A percentile compares a stretch with the other conserved stretches of the same genome.
These are phyloP conservation scores for Chrysina gloriosa DNA, from an alignment of 2,888 invertebrate genomes.

Conservation along the genomic window DNA sequence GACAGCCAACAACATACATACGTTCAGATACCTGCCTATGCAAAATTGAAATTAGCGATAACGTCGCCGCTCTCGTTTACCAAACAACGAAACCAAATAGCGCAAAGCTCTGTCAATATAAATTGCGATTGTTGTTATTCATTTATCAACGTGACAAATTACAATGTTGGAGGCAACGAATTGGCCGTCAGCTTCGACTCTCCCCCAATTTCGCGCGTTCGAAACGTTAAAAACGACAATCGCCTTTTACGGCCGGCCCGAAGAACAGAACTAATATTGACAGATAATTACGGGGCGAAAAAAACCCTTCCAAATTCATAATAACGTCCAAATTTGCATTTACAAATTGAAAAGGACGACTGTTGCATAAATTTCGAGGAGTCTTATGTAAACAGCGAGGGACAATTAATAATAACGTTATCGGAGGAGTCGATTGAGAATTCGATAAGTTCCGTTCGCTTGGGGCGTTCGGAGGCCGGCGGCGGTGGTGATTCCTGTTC, in stretches of 20 bases:
- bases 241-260: not conserved
- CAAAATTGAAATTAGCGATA: slow-evolving; percentile 12
- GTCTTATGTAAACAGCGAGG: not conserved
- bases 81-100: slow-evolving; percentile 1
- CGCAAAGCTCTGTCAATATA: slow-evolving; percentile 7
- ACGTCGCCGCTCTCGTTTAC: not conserved
- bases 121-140: slow-evolving; percentile 14
- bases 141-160: slow-evolving; percentile 10
- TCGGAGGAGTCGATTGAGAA: too few relatives aligned
- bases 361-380: not conserved
- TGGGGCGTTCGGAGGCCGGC: too few relatives aligned
- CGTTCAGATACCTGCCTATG: not conserved
- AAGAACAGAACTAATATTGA: not conserved
- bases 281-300: not conserved
- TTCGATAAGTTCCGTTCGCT: too few relatives aligned
- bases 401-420: not conserved
- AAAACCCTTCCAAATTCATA: not conserved
- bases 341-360: slow-evolving; percentile 12
- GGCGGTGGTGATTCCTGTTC: too few relatives aligned
- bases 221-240: not conserved
- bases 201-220: not conserved
- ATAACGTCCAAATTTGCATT: not conserved
- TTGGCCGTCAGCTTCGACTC: not conserved
- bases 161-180: slow-evolving; percentile 5
- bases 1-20: not conserved